These are phyloP conservation scores for Microcebus jonahi DNA, from an alignment of 2,113 vertebrate species.

Conservation along the genomic window DNA sequence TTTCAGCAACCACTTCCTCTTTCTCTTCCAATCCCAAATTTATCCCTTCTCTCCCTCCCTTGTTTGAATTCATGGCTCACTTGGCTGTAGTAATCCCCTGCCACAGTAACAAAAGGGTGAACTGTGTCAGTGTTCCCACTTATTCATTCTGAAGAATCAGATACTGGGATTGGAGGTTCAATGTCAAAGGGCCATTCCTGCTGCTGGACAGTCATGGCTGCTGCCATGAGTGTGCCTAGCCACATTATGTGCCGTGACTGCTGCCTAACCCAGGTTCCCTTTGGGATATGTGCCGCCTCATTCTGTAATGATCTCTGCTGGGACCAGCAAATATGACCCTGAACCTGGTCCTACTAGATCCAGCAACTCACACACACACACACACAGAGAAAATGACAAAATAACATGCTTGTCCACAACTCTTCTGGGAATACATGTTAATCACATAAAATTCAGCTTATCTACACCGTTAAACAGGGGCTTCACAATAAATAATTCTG, in stretches of 20 bases:
- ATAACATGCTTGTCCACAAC: background rate
- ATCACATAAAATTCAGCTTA: background rate
- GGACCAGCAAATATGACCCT: background rate
- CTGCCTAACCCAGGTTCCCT: no score
- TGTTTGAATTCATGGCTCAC: background rate
- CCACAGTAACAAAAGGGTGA: background rate
- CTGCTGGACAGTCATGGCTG: background rate
- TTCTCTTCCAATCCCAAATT: background rate
- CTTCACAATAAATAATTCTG: background rate
- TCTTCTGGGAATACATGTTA: background rate
- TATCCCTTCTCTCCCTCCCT: no score
- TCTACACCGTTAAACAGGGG: background rate
- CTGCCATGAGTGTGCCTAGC: background rate
- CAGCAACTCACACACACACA: background rate
- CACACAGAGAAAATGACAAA: background rate
- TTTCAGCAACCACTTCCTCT: background rate
- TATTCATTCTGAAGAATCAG: background rate
- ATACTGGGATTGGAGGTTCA: background rate
- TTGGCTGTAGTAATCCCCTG: background rate
- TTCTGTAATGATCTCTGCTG: background rate
- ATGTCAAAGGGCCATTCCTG: background rate
- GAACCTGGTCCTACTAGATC: background rate
- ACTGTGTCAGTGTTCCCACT: background rate
- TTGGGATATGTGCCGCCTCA: background rate
- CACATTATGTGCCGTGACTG: background rate